A percentile compares a stretch with the other conserved stretches of the same genome.
Evolutionary conservation across 2,113 vertebrate species (phyloP).

Genomic region (Cnemophilus loriae): DNA sequence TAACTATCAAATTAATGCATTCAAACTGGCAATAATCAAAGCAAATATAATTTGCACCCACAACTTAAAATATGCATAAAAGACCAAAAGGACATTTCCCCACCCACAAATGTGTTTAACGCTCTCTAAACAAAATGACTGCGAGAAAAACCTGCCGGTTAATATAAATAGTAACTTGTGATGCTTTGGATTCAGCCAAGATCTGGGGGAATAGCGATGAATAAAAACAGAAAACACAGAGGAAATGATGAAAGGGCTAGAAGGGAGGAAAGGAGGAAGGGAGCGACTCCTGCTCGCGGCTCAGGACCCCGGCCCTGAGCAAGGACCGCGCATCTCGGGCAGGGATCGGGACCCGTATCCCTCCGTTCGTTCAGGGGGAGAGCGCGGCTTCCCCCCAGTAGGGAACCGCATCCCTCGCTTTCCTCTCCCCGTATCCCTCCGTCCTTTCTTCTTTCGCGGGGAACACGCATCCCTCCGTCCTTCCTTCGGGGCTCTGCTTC

Average conservation of each 20-base stretch:
- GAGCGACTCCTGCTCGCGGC: background rate
- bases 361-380: background rate
- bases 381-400: background rate
- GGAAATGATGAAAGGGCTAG: slow-evolving; percentile 16
- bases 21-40: background rate
- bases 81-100: background rate
- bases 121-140: background rate
- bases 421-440: background rate
- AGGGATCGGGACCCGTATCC: background rate
- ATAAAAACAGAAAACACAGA: background rate
- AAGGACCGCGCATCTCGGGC: background rate
- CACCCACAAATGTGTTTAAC: background rate
- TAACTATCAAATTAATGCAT: background rate
- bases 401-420: background rate
- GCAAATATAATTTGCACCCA: background rate
- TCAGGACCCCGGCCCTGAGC: background rate
- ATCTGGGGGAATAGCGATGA: background rate
- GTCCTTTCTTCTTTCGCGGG: background rate
- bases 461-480: background rate
- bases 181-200: background rate
- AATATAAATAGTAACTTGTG: slow-evolving; percentile 23
- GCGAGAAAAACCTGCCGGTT: background rate
- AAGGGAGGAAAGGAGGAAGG: background rate
- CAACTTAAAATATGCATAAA: background rate
- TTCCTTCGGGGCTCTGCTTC: background rate